Conservation (phyloP, 2,113 vertebrate genomes). For the Leuciscus idus region DNA sequence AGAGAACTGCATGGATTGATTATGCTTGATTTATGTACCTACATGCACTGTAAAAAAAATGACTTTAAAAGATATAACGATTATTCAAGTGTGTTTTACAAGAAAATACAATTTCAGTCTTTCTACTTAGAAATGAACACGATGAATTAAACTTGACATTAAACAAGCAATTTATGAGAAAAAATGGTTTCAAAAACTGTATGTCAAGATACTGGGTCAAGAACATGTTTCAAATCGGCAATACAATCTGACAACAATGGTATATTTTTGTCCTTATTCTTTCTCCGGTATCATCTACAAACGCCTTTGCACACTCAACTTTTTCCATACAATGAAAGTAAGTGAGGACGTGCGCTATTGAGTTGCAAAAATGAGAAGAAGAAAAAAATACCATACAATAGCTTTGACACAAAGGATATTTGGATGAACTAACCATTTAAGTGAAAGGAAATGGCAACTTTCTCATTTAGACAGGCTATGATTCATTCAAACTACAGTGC, state of each 20-base stretch:
- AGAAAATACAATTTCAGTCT: neutral
- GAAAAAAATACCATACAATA: neutral
- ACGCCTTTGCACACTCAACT: neutral
- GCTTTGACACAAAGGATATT: slow-evolving; percentile 13
- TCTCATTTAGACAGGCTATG: slow-evolving; percentile 6
- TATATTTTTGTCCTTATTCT: neutral
- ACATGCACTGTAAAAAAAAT: neutral
- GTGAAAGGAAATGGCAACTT: neutral
- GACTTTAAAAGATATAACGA: neutral
- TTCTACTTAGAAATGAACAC: no score
- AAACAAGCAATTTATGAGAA: no score
- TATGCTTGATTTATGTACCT: neutral
- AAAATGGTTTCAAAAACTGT: no score
- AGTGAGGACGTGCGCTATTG: neutral
- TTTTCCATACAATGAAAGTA: neutral
- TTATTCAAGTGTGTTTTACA: neutral
- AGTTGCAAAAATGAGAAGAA: slow-evolving; percentile 6
- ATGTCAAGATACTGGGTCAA: no score
- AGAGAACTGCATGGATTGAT: neutral
- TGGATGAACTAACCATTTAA: neutral
- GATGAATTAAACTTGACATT: no score
- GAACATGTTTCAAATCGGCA: neutral
- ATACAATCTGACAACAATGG: neutral
- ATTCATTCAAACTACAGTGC: slow-evolving; percentile 31
- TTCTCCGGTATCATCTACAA: neutral